Evolutionary conservation across 2,888 invertebrate species (phyloP), one percentile per base, ranked within the genome.

Genomic region (Ischnura elegans): DNA sequence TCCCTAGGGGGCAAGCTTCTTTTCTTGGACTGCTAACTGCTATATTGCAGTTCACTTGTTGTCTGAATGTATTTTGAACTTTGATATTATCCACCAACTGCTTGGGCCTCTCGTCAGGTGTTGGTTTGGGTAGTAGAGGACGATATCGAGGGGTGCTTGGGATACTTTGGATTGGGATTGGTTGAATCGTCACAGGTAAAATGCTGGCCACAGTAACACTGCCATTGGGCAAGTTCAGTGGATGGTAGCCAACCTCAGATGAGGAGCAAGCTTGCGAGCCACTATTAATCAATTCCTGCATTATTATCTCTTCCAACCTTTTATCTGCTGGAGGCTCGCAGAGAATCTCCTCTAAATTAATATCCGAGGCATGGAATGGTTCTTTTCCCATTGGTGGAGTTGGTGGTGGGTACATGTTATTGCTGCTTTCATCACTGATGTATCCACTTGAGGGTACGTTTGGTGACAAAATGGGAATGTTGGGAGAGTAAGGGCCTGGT

Each of bases 401-500:
- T 42, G 42, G 42, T 42, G 42, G 66, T 25, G 90, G 19, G 43
- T 90, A 90, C 90, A 61, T 90, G 16, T 25, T 25, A 36, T 8
- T 76, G 76, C 76, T 36, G 36, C 61, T 61, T 13, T 90, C 90
- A 90, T 90, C 90, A 43, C 61, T 43, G 21, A 47, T 16, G n/a
- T 61, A 29, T 16, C 55, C 90, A 10, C 43, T 55, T 2, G 90
- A 90, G 25, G 90, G 90, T 43, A 90, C n/a, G 43, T 90, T 90
- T 8, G 90, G 90, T 66, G 90, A 90, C n/a, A 61, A 90, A 0
- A n/a, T 61, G 13, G 90, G 90, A 3, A 45, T 21, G 61, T 90
- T 90, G 25, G 90, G 90, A 43, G 90, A 90, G 61, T 42, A 61
- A 66, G 90, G 90, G 0, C 45, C 90, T n/a, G 43, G 43, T 25